A percentile compares a stretch with the other conserved stretches of the same genome.
Evolutionary conservation across 2,113 vertebrate genomes (phyloP).

Genomic region (Piaya cayana): DNA sequence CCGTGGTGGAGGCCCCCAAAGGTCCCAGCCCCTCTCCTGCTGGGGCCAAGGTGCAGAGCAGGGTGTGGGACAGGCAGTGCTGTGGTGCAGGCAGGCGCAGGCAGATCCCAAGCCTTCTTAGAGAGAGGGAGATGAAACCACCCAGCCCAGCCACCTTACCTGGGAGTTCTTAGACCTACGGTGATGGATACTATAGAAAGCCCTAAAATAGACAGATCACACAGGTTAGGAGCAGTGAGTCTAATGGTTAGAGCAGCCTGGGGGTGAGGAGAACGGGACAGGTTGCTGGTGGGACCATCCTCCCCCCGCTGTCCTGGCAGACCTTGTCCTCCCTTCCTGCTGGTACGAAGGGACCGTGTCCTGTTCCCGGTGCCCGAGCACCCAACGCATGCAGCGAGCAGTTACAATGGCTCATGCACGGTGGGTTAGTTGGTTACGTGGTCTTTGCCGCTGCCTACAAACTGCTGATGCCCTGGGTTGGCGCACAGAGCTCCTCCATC

Average conservation of each 20-base stretch:
- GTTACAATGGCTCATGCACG: conserved; percentile 19
- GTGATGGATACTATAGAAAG: conserved; percentile 54
- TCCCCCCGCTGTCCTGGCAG: background rate
- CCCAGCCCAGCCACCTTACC: conserved; percentile 51
- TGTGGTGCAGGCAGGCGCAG: rapidly evolving
- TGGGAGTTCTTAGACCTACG: conserved; percentile 59
- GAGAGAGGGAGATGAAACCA: background rate
- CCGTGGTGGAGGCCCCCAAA: rapidly evolving
- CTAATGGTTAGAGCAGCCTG: background rate
- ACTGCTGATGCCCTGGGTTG: rapidly evolving
- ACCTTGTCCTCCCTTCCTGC: background rate
- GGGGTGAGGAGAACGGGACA: background rate
- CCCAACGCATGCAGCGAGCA: background rate
- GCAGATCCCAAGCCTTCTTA: background rate
- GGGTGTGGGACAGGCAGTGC: background rate
- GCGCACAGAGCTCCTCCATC: rapidly evolving
- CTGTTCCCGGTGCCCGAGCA: background rate
- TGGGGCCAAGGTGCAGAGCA: background rate
- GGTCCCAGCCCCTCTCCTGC: background rate
- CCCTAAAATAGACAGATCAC: conserved; percentile 63
- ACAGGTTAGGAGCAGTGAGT: conserved; percentile 48
- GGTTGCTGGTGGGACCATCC: background rate
- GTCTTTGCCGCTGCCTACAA: background rate
- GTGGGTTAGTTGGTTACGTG: conserved; percentile 49
- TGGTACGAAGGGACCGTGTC: rapidly evolving